Evolutionary conservation across 2,797 vertebrate genomes (phyloP).

Genomic region (Mormyrops attenuatus): DNA sequence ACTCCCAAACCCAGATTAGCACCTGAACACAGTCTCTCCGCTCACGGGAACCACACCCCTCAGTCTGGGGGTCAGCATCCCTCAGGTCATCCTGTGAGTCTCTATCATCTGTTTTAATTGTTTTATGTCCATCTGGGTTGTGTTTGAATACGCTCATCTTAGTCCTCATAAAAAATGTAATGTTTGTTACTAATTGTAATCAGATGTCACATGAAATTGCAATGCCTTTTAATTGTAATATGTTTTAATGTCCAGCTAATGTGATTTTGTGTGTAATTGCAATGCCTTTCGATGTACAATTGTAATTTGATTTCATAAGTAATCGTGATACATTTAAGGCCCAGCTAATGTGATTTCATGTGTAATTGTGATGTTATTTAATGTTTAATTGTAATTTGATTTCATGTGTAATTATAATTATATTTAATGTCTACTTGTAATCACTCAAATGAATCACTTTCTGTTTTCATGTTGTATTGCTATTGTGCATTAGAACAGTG

Average conservation of each 20-base stretch:
- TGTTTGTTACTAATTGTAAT: background rate
- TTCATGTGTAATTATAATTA: background rate
- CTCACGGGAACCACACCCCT: background rate
- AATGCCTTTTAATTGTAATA: background rate
- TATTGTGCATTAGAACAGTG: background rate
- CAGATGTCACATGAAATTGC: background rate
- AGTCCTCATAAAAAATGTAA: background rate
- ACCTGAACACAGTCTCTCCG: background rate
- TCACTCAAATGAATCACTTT: background rate
- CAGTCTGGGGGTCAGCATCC: background rate
- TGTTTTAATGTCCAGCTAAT: background rate
- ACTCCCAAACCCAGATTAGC: background rate
- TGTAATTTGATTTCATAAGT: background rate
- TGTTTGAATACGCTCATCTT: background rate
- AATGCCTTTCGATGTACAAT: background rate
- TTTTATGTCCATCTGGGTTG: background rate
- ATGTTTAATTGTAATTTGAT: constrained; percentile 8
- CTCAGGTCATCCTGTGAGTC: background rate
- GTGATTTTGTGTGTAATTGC: background rate
- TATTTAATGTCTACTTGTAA: background rate
- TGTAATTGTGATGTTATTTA: background rate
- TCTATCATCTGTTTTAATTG: background rate
- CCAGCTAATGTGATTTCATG: background rate
- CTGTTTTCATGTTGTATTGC: background rate
- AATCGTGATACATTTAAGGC: background rate